Base-by-base conservation (phyloP, 2,797 vertebrate genomes). In the Thripadectes ignobilis region DNA sequence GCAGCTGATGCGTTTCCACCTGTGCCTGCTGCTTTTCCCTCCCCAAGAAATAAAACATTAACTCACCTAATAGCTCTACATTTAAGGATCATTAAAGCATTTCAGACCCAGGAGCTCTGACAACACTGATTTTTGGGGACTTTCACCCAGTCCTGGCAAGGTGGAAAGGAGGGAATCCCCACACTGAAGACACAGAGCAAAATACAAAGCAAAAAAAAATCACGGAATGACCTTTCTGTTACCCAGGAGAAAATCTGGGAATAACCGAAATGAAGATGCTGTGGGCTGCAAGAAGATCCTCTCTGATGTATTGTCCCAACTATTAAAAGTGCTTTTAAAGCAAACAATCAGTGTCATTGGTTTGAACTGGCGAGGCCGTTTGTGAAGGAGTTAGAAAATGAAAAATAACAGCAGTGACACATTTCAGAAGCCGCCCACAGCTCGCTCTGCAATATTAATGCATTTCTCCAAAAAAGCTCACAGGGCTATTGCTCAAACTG, bases 371-470 rank as follows among this genome's bases (percentile, higher is more conserved):
- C 81, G 0, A 22, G 38, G 54, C 89, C 74, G 20, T 34, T 88
- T 81, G 63, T 81, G 51, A 78, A 86, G 69, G 89, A 93, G 71
- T 73, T n/a, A 30, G 39, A 57, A 90, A 66, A 57, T n/a, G 41
- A 89, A 72, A 80, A 91, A 61, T 26, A 89, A 55, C 85, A 51
- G 10, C 41, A 38, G 72, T 36, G 77, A 66, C 72, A 36, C 24
- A 74, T 22, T 92, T 94, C 66, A 88, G 85, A 89, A 91, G n/a
- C 83, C 9, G 4, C 93, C 92, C 82, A 79, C 48, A 45, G 69
- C 20, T 30, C 83, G 88, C 76, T 72, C 83, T 88, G 62, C 80
- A 93, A 52, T 59, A 92, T 88, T 95, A 81, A 92, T 74, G 59
- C 49, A 66, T 72, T 62, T 78, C 49, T 81, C 55, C n/a, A 69